Evolutionary conservation across 2,797 vertebrate genomes (phyloP).

Genomic region (Agapornis canus): DNA sequence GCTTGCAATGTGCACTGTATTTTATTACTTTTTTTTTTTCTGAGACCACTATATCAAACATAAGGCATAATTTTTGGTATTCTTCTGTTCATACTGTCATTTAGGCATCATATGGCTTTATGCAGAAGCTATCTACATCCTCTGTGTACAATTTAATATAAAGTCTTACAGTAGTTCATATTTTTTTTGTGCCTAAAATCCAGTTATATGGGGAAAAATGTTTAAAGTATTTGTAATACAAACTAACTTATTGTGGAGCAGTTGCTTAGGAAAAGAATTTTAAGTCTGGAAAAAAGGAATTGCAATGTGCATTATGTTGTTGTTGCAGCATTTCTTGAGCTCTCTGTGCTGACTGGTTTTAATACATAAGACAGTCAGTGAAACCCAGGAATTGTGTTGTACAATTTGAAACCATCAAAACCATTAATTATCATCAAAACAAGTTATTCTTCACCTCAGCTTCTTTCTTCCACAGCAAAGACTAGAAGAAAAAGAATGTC

Average conservation of each 20-base stretch:
- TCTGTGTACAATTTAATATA: not conserved
- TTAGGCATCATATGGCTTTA: not conserved
- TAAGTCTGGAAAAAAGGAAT: not conserved
- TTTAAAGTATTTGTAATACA: not conserved
- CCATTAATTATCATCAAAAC: not conserved
- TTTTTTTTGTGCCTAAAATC: not conserved
- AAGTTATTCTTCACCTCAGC: not conserved
- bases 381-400: not conserved
- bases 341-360: not conserved
- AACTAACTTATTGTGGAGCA: not conserved
- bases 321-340: not conserved
- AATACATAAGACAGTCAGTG: not conserved
- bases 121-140: not conserved
- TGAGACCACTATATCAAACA: not conserved
- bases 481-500: not conserved
- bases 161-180: not conserved
- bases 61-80: not conserved
- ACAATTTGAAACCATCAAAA: not conserved
- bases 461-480: not conserved
- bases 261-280: not conserved
- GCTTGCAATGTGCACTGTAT: not conserved
- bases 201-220: not conserved
- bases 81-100: not conserved
- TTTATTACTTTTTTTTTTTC: not conserved
- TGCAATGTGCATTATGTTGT: not conserved